Evolutionary conservation across 2,888 invertebrate species (phyloP).

Genomic region (Nomada ferruginata): DNA sequence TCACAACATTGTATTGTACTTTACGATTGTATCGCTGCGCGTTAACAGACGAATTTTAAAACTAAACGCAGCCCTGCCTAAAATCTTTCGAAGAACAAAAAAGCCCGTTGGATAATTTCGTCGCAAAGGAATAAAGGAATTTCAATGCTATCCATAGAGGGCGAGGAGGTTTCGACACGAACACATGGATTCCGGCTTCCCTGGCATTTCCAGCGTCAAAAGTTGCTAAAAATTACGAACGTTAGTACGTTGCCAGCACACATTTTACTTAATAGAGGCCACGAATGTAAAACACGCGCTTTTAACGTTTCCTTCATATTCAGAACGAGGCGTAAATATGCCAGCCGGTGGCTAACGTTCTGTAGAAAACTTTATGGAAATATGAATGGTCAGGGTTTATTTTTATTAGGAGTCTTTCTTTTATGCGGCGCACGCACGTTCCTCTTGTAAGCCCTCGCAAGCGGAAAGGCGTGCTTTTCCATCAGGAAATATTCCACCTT

Average conservation of each 20-base stretch:
- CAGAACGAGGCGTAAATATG: slow-evolving; percentile 51
- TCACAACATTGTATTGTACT: no score
- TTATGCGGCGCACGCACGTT: slow-evolving; percentile 67
- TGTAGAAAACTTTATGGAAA: slow-evolving; percentile 73
- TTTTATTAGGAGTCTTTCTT: slow-evolving; percentile 74
- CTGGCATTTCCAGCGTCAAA: slow-evolving; percentile 42
- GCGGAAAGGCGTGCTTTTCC: slow-evolving; percentile 65
- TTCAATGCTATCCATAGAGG: slow-evolving; percentile 66
- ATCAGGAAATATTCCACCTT: slow-evolving; percentile 74
- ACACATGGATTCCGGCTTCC: slow-evolving; percentile 40
- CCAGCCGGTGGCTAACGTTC: slow-evolving; percentile 44
- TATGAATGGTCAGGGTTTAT: slow-evolving; percentile 72
- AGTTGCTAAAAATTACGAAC: slow-evolving; percentile 72
- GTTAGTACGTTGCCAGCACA: slow-evolving; percentile 34
- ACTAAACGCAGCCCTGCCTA: no score
- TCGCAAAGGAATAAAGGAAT: slow-evolving; percentile 33
- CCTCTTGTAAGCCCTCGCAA: slow-evolving; percentile 43
- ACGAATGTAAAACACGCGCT: slow-evolving; percentile 59
- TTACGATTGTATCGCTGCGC: no score
- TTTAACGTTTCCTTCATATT: slow-evolving; percentile 63
- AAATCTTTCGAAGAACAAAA: no score
- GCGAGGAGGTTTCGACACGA: slow-evolving; percentile 74
- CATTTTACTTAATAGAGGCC: slow-evolving; percentile 54
- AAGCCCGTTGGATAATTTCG: slow-evolving; percentile 6
- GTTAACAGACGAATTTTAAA: no score